A percentile compares a stretch with the other conserved stretches of the same genome.
Conservation (phyloP, 2,113 vertebrate genomes). For the Istiophorus platypterus region DNA sequence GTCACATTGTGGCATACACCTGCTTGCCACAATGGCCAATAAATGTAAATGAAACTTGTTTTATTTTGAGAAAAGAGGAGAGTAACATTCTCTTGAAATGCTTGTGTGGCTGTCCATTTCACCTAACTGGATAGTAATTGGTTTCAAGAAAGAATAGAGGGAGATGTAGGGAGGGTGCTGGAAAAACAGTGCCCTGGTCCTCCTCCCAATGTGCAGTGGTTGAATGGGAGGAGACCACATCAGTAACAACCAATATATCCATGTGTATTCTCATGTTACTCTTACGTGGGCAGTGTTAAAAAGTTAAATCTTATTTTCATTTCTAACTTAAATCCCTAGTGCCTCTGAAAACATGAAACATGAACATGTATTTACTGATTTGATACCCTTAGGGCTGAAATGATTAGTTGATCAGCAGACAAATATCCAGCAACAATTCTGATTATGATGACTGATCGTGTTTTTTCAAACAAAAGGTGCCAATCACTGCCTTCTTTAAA, state of each 20-base stretch:
- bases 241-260: too few relatives aligned
- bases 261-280: too few relatives aligned
- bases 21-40: not conserved
- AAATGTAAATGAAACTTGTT: not conserved
- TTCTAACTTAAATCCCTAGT: not conserved
- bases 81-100: not conserved
- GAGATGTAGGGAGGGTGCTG: not conserved
- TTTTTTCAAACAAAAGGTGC: too few relatives aligned
- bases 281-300: too few relatives aligned
- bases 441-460: too few relatives aligned
- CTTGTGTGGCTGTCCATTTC: not conserved
- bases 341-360: not conserved
- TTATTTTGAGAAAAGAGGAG: not conserved
- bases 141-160: not conserved
- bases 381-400: too few relatives aligned
- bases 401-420: too few relatives aligned
- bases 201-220: not conserved
- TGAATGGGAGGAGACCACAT: constrained; percentile 3
- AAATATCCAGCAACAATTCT: too few relatives aligned
- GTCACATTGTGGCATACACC: not conserved
- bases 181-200: not conserved
- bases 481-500: too few relatives aligned
- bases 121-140: not conserved
- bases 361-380: too few relatives aligned
- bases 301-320: too few relatives aligned